Evolutionary conservation across 2,888 invertebrate genomes (phyloP).

Genomic region (Stenotaenia linearis): DNA sequence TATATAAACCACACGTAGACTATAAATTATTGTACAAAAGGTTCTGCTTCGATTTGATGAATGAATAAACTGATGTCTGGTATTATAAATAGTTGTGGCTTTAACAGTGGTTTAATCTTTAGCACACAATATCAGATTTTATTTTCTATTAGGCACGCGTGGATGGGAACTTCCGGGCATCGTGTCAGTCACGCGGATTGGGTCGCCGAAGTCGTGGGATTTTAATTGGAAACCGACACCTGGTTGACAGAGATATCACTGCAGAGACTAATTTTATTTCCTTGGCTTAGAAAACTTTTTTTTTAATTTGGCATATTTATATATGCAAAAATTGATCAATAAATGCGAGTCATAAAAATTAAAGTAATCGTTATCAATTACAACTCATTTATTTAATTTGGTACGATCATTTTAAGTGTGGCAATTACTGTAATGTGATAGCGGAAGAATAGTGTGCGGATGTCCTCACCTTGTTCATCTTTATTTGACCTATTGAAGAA

Average conservation of each 20-base stretch:
- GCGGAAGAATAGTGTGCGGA: conserved; percentile 2
- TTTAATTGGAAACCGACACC: neutral
- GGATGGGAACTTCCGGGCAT: conserved; percentile 19
- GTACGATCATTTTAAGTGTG: neutral
- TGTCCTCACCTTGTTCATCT: conserved; percentile 2
- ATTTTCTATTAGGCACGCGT: neutral
- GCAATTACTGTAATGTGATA: neutral
- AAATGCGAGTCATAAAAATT: no score
- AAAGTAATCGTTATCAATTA: neutral
- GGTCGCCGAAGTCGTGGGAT: conserved; percentile 19
- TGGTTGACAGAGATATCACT: conserved; percentile 5
- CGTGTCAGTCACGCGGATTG: neutral
- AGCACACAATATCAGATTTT: neutral
- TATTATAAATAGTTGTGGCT: neutral
- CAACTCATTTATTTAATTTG: neutral
- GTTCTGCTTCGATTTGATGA: neutral
- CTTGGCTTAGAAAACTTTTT: neutral
- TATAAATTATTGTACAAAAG: neutral
- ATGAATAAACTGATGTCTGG: neutral
- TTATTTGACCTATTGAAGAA: neutral
- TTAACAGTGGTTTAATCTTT: neutral
- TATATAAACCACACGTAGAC: neutral
- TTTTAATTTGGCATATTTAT: no score
- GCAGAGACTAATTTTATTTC: neutral
- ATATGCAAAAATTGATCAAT: no score